Conservation (phyloP, 2,797 vertebrate species). For the Loriculus beryllinus region DNA sequence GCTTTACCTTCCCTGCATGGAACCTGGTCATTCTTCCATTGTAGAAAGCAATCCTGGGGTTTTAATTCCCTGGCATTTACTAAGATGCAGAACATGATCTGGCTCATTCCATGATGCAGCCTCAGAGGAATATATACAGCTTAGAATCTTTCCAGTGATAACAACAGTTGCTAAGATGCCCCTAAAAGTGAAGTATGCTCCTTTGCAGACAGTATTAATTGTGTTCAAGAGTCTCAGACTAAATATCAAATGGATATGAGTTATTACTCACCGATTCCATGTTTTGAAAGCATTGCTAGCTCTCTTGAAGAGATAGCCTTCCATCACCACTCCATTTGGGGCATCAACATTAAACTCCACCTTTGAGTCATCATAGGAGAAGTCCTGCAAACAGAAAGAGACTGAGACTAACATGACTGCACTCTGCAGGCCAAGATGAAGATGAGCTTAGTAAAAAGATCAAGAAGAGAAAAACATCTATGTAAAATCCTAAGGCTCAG, state of each 20-base stretch:
- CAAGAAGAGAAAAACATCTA: neutral
- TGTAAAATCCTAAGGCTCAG: neutral
- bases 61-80: neutral
- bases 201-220: neutral
- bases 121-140: neutral
- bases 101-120: neutral
- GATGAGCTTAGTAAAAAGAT: neutral
- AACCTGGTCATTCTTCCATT: neutral
- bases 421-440: neutral
- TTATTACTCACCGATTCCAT: constrained; percentile 87
- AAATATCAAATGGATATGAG: neutral
- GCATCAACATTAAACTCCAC: constrained; percentile 93
- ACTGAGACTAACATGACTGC: neutral
- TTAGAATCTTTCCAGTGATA: neutral
- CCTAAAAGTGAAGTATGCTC: neutral
- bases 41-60: neutral
- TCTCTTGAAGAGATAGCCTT: constrained; percentile 98
- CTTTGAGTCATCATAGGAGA: constrained; percentile 91
- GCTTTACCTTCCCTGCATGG: neutral
- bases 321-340: constrained; percentile 96
- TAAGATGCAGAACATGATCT: neutral
- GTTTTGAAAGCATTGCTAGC: constrained; percentile 98
- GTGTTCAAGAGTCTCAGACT: neutral
- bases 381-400: constrained; percentile 80
- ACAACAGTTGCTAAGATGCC: no score